These are phyloP conservation scores for Narcine bancroftii DNA, from an alignment of 2,113 vertebrate genomes.

Conservation along the genomic window DNA sequence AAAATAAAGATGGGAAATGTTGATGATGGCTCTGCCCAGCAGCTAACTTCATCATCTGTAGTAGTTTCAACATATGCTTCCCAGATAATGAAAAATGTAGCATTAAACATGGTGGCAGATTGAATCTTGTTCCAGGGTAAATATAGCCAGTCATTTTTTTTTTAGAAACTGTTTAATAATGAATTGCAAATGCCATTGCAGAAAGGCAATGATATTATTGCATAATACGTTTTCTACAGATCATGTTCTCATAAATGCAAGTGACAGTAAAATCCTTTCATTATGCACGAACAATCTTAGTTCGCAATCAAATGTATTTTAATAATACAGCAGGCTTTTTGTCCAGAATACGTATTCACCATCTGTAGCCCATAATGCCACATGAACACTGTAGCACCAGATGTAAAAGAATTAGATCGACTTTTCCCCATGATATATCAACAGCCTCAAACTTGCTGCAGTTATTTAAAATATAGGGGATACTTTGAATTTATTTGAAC, in stretches of 20 bases:
- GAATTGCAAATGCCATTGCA: slow-evolving; percentile 72
- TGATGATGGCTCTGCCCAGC: slow-evolving; percentile 78
- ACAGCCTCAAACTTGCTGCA: background rate
- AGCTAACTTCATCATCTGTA: slow-evolving; percentile 88
- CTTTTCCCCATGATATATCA: slow-evolving; percentile 1
- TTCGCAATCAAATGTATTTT: slow-evolving; percentile 59
- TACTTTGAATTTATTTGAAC: background rate
- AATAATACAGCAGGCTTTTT: slow-evolving; percentile 31
- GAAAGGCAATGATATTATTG: slow-evolving; percentile 75
- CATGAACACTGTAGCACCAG: slow-evolving; percentile 4
- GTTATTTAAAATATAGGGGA: background rate
- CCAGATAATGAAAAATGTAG: slow-evolving; percentile 85
- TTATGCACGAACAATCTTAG: slow-evolving; percentile 67
- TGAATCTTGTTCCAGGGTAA: slow-evolving; percentile 84
- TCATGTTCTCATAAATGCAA: slow-evolving; percentile 65
- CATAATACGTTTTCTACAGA: slow-evolving; percentile 72
- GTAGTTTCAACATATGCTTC: slow-evolving; percentile 85
- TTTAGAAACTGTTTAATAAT: slow-evolving; percentile 82
- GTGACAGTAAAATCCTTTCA: slow-evolving; percentile 67
- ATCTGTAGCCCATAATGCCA: slow-evolving; percentile 37
- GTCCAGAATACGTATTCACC: slow-evolving; percentile 34
- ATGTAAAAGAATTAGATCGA: slow-evolving; percentile 1
- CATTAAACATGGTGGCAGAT: slow-evolving; percentile 86
- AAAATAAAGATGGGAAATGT: slow-evolving; percentile 68
- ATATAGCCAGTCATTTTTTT: slow-evolving; percentile 73